These are phyloP conservation scores for Apamea crenata DNA, from an alignment of 2,888 invertebrate species.

Conservation along the genomic window DNA sequence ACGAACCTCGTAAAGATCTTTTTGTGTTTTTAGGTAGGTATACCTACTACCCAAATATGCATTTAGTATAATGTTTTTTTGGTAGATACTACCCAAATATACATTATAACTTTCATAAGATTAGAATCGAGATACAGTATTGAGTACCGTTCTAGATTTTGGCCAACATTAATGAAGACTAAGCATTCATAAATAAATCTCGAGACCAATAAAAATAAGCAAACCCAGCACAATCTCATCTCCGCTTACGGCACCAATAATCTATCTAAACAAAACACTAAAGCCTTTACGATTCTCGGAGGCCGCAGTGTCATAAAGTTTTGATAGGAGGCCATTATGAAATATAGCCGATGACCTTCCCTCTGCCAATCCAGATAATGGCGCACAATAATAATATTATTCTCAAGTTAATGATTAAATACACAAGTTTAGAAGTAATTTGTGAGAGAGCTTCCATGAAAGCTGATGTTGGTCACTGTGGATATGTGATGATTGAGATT, in stretches of 20 bases:
- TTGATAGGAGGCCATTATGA: constrained; percentile 79
- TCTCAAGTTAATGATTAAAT: constrained; percentile 65
- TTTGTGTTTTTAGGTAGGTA: not conserved
- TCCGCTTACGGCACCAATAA: constrained; percentile 54
- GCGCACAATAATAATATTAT: constrained; percentile 67
- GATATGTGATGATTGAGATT: constrained; percentile 42
- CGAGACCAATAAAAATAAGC: constrained; percentile 13
- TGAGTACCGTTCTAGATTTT: not conserved
- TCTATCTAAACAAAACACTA: constrained; percentile 74
- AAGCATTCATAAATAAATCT: constrained; percentile 2
- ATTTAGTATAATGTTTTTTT: not conserved
- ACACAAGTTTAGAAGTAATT: constrained; percentile 65
- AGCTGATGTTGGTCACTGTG: constrained; percentile 44
- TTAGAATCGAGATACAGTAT: not conserved
- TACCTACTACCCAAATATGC: too few species aligned
- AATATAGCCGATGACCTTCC: constrained; percentile 68
- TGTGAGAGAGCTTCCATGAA: constrained; percentile 60
- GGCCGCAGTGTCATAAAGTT: constrained; percentile 77
- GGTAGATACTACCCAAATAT: not conserved
- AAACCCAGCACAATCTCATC: constrained; percentile 20
- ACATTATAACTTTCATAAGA: not conserved
- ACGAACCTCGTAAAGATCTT: not conserved
- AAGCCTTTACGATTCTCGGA: constrained; percentile 80
- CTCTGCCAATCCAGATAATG: constrained; percentile 70
- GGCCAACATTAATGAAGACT: not conserved